Conservation (phyloP, 2,113 vertebrate species). For the Ochotona princeps region DNA sequence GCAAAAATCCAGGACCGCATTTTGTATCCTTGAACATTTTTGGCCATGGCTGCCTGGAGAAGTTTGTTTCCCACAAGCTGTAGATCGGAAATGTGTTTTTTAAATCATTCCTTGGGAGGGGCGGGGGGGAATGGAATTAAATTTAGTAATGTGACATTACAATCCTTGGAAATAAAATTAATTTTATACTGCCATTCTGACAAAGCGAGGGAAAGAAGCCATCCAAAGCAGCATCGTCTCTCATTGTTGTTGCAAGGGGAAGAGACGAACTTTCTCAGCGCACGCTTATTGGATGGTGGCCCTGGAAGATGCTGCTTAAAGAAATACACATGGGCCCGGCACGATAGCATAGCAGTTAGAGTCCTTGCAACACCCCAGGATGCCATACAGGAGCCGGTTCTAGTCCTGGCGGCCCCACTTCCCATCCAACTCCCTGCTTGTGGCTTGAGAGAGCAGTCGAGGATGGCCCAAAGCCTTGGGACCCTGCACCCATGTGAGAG, state of each 20-base stretch:
- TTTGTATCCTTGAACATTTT: slow-evolving; percentile 54
- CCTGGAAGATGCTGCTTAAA: neutral
- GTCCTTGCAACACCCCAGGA: too few species aligned
- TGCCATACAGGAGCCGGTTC: too few species aligned
- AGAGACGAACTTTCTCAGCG: neutral
- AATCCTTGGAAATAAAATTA: slow-evolving; percentile 64
- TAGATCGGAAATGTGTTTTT: slow-evolving; percentile 41
- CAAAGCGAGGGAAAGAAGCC: neutral
- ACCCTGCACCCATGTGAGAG: too few species aligned
- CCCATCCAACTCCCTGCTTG: too few species aligned
- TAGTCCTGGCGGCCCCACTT: too few species aligned
- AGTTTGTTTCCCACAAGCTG: slow-evolving; percentile 49
- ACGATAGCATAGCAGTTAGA: too few species aligned
- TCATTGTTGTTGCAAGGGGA: neutral
- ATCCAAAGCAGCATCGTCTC: neutral
- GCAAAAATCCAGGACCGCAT: neutral
- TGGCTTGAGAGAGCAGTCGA: too few species aligned
- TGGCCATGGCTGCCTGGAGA: slow-evolving; percentile 32
- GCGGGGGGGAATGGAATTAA: slow-evolving; percentile 19
- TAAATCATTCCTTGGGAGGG: neutral
- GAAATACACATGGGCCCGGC: neutral
- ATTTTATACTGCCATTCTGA: slow-evolving; percentile 60
- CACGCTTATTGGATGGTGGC: neutral
- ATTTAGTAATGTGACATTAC: slow-evolving; percentile 76
- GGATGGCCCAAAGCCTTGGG: too few species aligned